Percentiles rank a stretch among this genome's conserved stretches.
These are phyloP conservation scores for Xiphorhynchus elegans DNA, from an alignment of 2,113 vertebrate species.

Conservation along the genomic window DNA sequence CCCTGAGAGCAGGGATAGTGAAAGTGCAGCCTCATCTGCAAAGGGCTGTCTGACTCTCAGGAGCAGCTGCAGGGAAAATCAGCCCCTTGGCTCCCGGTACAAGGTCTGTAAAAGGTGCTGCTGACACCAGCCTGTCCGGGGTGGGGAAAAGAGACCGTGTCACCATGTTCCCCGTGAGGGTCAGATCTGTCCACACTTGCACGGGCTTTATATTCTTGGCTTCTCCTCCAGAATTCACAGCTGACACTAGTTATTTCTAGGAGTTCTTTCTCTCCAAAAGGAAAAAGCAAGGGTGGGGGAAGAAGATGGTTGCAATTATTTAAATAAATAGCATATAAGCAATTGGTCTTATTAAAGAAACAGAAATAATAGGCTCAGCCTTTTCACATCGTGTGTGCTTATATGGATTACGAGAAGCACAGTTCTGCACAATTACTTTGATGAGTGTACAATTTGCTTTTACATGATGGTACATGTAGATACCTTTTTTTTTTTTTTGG, in stretches of 20 bases:
- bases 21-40: not conserved
- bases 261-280: constrained; percentile 22
- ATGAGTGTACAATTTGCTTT: not conserved
- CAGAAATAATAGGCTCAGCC: not conserved
- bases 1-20: accelerated
- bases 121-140: not conserved
- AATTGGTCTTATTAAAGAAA: constrained; percentile 11
- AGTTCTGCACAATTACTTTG: not conserved
- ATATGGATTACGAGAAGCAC: not conserved
- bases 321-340: constrained; percentile 43
- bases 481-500: too few relatives aligned
- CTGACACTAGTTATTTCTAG: constrained; percentile 63
- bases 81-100: not conserved
- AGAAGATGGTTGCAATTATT: constrained; percentile 38
- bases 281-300: constrained; percentile 14
- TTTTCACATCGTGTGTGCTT: not conserved
- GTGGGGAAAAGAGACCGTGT: not conserved
- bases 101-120: constrained; percentile 12
- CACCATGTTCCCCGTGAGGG: not conserved
- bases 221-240: constrained; percentile 23
- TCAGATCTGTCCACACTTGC: constrained; percentile 9
- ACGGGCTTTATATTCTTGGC: constrained; percentile 17
- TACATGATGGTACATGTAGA: not conserved
- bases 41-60: not conserved
- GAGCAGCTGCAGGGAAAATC: not conserved